phyloP scores from a whole-genome alignment of 2,113 vertebrate species.

The Marcusenius ussheri region DNA sequence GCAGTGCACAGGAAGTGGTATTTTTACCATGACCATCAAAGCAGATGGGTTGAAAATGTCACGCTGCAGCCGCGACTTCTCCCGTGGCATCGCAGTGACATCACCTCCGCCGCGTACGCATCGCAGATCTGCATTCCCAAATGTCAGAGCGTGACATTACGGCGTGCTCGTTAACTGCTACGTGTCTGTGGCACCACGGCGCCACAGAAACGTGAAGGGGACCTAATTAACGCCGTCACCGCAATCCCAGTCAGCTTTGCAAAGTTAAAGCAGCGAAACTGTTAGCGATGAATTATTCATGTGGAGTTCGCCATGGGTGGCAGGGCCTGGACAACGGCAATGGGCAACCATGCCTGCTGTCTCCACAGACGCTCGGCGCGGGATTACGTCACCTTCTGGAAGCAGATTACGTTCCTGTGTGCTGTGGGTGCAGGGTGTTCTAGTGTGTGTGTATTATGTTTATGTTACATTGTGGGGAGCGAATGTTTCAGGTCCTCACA shows the following conservation, averaged over 20 bases:
- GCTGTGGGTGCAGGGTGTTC: background rate
- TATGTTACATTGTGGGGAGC: too few species aligned
- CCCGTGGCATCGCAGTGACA: background rate
- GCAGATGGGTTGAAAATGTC: background rate
- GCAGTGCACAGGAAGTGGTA: background rate
- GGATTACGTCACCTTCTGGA: background rate
- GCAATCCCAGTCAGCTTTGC: background rate
- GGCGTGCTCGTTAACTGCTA: background rate
- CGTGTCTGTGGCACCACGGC: background rate
- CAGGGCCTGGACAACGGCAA: background rate
- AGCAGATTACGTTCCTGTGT: background rate
- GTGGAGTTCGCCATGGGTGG: background rate
- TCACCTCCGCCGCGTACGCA: background rate
- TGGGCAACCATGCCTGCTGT: background rate
- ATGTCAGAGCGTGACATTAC: constrained; percentile 14
- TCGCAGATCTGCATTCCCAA: background rate
- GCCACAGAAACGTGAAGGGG: background rate
- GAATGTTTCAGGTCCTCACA: too few species aligned
- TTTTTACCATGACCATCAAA: background rate
- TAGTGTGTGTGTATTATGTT: background rate
- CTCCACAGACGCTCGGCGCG: background rate
- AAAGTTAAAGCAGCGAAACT: background rate
- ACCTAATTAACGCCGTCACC: constrained; percentile 17
- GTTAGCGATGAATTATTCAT: constrained; percentile 16
- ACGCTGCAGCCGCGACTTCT: background rate